Evolutionary conservation across 1,140 invertebrate genomes (phyloP).

Genomic region (Camponotus vicinus): DNA sequence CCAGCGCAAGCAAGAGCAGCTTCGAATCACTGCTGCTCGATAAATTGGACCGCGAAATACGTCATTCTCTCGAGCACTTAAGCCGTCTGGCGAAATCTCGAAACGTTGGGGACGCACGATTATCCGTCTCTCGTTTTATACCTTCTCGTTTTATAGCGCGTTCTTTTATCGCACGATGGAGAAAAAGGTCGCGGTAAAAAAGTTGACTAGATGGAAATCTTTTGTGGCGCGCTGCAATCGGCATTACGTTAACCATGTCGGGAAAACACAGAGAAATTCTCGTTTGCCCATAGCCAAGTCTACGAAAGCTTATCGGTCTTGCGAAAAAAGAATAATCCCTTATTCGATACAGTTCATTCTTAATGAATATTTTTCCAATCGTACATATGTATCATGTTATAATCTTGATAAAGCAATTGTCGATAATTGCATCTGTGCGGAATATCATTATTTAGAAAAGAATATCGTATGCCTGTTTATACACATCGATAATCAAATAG

Average conservation of each 20-base stretch:
- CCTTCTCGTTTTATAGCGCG: not conserved
- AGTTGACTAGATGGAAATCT: not conserved
- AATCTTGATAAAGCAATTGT: not conserved
- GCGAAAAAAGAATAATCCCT: not conserved
- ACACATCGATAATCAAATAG: not conserved
- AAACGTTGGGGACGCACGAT: constrained; percentile 9
- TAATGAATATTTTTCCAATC: not conserved
- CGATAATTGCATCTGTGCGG: not conserved
- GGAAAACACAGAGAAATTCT: not conserved
- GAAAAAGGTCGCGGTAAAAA: constrained; percentile 7
- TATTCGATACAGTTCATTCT: not conserved
- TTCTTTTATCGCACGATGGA: constrained; percentile 1
- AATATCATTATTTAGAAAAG: not conserved
- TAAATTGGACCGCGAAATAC: constrained; percentile 12
- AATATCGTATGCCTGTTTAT: not conserved
- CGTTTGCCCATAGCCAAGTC: not conserved
- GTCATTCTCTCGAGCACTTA: constrained; percentile 7
- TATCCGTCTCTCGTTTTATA: constrained; percentile 22
- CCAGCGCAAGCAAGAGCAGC: not conserved
- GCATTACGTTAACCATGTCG: constrained; percentile 15
- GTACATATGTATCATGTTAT: not conserved
- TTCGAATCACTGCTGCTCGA: not conserved
- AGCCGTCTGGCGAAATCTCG: constrained; percentile 17
- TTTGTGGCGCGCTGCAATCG: constrained; percentile 11
- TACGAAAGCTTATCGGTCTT: not conserved